These are phyloP conservation scores for Cistogaster globosa DNA, from an alignment of 2,888 invertebrate species.

Conservation along the genomic window DNA sequence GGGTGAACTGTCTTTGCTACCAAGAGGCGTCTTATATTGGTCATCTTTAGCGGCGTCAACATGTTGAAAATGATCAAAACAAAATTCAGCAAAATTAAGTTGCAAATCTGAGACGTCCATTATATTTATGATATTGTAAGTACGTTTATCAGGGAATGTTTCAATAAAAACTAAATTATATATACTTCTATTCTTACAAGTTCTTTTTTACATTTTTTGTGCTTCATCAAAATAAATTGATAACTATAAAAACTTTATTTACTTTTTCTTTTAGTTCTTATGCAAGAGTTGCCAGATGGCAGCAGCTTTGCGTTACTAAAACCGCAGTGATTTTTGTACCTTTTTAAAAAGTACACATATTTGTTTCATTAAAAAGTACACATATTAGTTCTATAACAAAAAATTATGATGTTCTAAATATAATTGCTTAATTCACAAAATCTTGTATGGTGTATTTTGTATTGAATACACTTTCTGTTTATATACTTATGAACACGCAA, in stretches of 20 bases:
- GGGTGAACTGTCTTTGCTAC: constrained; percentile 59
- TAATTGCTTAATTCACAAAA: too few species aligned
- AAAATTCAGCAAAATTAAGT: constrained; percentile 57
- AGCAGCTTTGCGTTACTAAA: neutral
- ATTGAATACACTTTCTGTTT: too few species aligned
- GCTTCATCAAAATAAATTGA: neutral
- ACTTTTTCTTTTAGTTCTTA: neutral
- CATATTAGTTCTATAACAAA: too few species aligned
- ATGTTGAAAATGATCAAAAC: constrained; percentile 65
- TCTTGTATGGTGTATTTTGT: too few species aligned
- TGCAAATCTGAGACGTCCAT: constrained; percentile 62
- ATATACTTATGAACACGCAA: too few species aligned
- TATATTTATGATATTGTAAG: constrained; percentile 23
- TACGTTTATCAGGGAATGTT: constrained; percentile 4
- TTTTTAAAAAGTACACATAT: too few species aligned
- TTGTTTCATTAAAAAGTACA: too few species aligned
- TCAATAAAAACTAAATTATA: constrained; percentile 1
- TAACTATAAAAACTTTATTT: neutral
- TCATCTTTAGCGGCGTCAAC: constrained; percentile 56
- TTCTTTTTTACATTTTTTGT: constrained; percentile 6
- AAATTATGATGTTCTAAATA: too few species aligned
- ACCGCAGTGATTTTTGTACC: too few species aligned
- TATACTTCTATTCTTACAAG: neutral
- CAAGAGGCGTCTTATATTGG: constrained; percentile 60
- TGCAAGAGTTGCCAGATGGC: constrained; percentile 1